These are phyloP conservation scores for Halocynthia roretzi DNA, from an alignment of 23 tunicate genomes.

Conservation along the genomic window DNA sequence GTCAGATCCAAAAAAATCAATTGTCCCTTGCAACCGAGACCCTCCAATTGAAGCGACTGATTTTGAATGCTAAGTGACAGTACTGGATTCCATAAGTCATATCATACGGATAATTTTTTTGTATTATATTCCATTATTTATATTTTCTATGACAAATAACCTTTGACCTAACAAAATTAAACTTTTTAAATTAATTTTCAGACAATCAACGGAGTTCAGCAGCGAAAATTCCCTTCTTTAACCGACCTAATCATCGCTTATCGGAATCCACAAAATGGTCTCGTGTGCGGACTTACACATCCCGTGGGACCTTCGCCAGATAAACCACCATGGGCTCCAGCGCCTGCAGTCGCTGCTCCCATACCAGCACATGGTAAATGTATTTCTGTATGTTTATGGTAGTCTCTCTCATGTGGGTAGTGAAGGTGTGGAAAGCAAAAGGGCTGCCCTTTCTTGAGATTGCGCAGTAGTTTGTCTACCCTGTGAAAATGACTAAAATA, in stretches of 20 bases:
- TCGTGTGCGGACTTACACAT: conserved; percentile 74
- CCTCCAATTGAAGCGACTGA: no score
- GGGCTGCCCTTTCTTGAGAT: no score
- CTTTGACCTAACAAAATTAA: background rate
- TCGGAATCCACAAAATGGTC: conserved; percentile 65
- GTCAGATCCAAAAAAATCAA: no score
- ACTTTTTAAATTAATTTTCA: conserved; percentile 6
- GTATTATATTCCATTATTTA: background rate
- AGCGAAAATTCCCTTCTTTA: conserved; percentile 43
- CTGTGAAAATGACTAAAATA: no score
- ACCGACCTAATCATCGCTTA: conserved; percentile 51
- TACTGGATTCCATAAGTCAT: no score
- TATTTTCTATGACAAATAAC: background rate
- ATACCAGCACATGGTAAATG: background rate
- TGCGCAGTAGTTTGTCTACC: no score
- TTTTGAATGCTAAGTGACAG: no score
- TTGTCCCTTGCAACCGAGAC: no score
- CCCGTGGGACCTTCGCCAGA: conserved; percentile 65
- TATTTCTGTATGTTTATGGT: no score
- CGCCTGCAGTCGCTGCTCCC: conserved; percentile 23
- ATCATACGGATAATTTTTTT: background rate
- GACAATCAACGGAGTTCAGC: conserved; percentile 92
- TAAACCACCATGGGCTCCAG: conserved; percentile 10
- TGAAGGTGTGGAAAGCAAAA: no score
- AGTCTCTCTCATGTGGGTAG: no score